phyloP scores from a whole-genome alignment of 1,140 invertebrate genomes.

The Maconellicoccus hirsutus region DNA sequence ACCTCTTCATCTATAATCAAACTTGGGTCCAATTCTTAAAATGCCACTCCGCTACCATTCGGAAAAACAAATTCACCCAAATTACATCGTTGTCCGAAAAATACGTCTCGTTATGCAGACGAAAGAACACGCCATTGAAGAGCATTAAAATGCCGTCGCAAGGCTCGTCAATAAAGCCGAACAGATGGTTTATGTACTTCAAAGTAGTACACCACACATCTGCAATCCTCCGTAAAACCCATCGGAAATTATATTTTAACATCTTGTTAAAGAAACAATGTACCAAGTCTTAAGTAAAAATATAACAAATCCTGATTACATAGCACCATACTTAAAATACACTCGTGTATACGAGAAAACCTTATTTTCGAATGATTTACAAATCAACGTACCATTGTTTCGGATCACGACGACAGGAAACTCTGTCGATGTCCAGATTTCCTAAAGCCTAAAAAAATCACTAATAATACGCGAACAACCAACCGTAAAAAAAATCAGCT shows the following conservation, averaged over 20 bases:
- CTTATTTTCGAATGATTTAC: not conserved
- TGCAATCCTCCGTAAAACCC: not conserved
- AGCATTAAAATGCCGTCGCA: not conserved
- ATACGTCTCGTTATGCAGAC: not conserved
- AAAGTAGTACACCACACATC: not conserved
- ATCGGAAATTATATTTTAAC: slow-evolving; percentile 9
- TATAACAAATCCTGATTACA: not conserved
- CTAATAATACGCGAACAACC: too few species aligned
- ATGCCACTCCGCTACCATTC: too few species aligned
- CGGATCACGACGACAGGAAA: not conserved
- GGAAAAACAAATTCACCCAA: not conserved
- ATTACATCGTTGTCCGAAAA: not conserved
- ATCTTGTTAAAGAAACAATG: slow-evolving; percentile 9
- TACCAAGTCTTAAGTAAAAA: not conserved
- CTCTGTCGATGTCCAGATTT: too few species aligned
- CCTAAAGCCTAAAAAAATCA: too few species aligned
- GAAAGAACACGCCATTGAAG: not conserved
- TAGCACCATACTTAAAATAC: too few species aligned
- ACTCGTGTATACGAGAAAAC: too few species aligned
- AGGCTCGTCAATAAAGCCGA: not conserved
- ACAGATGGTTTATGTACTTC: not conserved
- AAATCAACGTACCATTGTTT: not conserved
- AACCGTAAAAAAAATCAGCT: too few species aligned
- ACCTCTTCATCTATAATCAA: too few species aligned
- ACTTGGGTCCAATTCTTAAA: too few species aligned